Percentiles rank a stretch among this genome's conserved stretches.
phyloP scores from a whole-genome alignment of 2,888 invertebrate genomes.

The Callyntrura guangdongensis region DNA sequence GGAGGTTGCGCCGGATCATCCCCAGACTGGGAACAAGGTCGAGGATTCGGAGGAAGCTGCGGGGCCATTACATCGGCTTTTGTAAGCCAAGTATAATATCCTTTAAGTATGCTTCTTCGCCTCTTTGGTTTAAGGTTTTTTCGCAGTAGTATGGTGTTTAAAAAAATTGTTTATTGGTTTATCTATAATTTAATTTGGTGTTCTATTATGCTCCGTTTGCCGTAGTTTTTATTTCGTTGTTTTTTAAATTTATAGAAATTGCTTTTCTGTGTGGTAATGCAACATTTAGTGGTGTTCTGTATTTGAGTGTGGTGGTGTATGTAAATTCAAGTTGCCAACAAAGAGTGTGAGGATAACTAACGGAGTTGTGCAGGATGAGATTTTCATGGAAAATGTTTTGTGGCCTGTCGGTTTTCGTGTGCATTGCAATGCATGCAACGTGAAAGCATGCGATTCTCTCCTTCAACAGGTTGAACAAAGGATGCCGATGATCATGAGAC shows the following conservation, averaged over 20 bases:
- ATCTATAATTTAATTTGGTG: neutral
- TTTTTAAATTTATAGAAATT: neutral
- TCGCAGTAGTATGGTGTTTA: neutral
- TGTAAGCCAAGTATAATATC: conserved; percentile 81
- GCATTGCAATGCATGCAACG: conserved; percentile 14
- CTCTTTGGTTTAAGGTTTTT: conserved; percentile 15
- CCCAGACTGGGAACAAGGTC: conserved; percentile 82
- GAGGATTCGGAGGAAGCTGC: conserved; percentile 83
- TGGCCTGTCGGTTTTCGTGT: neutral
- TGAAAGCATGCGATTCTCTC: conserved; percentile 22
- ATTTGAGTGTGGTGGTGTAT: neutral
- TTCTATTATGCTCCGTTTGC: neutral
- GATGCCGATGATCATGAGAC: conserved; percentile 26
- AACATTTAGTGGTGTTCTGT: neutral
- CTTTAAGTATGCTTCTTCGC: conserved; percentile 38
- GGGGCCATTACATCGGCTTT: conserved; percentile 83
- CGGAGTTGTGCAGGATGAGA: no score
- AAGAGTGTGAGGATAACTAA: neutral
- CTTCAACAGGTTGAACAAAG: conserved; percentile 79
- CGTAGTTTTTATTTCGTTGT: neutral
- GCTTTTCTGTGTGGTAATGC: no score
- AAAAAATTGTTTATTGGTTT: conserved; percentile 19
- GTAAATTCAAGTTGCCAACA: neutral
- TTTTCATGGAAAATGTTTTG: conserved; percentile 7
- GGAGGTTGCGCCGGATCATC: conserved; percentile 82